These are phyloP conservation scores for Astreopora myriophthalma DNA, from an alignment of 64 coral and sea anemone genomes.

Conservation along the genomic window DNA sequence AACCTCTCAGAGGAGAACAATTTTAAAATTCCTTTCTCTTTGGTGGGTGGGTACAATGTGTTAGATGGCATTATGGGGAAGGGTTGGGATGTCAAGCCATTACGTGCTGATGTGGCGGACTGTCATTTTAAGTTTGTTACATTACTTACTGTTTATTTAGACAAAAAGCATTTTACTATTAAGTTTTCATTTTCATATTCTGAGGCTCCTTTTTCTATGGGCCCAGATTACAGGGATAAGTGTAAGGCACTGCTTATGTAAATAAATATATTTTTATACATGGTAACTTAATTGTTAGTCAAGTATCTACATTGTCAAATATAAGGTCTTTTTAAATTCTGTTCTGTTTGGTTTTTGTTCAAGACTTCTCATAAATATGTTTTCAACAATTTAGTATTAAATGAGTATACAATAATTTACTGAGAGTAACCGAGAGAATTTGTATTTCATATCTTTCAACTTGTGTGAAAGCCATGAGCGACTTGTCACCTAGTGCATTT, in stretches of 20 bases:
- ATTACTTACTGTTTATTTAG: background rate
- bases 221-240: constrained; percentile 14
- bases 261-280: too few species aligned
- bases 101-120: background rate
- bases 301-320: too few species aligned
- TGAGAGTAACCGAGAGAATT: too few species aligned
- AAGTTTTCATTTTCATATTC: constrained; percentile 24
- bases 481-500: too few species aligned
- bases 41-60: background rate
- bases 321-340: too few species aligned
- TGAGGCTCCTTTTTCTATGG: background rate
- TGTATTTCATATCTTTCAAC: too few species aligned
- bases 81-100: constrained; percentile 42
- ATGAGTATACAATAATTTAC: too few species aligned
- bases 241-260: background rate
- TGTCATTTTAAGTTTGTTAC: constrained; percentile 13
- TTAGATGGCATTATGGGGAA: constrained; percentile 3
- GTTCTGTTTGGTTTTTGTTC: too few species aligned
- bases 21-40: constrained; percentile 16
- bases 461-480: too few species aligned
- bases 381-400: too few species aligned
- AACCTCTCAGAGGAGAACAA: constrained; percentile 7
- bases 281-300: too few species aligned
- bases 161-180: constrained; percentile 4
- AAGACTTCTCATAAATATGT: too few species aligned